Conservation (phyloP, 2,888 invertebrate genomes). For the Tortricodes alternella region DNA sequence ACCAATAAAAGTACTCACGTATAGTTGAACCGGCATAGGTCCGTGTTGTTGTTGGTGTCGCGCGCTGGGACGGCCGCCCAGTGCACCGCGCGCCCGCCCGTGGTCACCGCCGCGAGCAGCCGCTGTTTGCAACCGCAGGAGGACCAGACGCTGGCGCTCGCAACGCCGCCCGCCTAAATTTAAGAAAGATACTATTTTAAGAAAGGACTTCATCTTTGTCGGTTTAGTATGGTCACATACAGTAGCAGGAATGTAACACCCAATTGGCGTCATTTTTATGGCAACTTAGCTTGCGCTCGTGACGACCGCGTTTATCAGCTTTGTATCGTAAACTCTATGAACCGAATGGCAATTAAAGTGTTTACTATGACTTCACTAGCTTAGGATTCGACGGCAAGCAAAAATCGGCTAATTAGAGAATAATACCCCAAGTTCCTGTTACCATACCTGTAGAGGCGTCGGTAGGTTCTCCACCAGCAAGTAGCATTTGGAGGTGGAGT, state of each 20-base stretch:
- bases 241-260: too few relatives aligned
- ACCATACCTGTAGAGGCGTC: slow-evolving; percentile 83
- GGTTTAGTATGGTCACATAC: too few relatives aligned
- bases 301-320: too few relatives aligned
- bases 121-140: slow-evolving; percentile 86
- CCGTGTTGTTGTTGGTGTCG: slow-evolving; percentile 71
- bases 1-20: slow-evolving; percentile 61
- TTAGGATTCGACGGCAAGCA: not conserved
- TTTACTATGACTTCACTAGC: too few relatives aligned
- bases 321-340: too few relatives aligned
- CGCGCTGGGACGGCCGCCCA: slow-evolving; percentile 84
- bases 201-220: too few relatives aligned
- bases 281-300: too few relatives aligned
- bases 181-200: not conserved
- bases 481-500: slow-evolving; percentile 86
- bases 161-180: slow-evolving; percentile 83
- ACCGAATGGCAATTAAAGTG: too few relatives aligned
- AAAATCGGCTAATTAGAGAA: not conserved
- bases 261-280: too few relatives aligned
- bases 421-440: not conserved
- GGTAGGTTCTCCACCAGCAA: slow-evolving; percentile 85
- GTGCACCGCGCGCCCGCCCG: slow-evolving; percentile 85
- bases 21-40: slow-evolving; percentile 77
- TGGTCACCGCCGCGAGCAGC: slow-evolving; percentile 85
- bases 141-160: slow-evolving; percentile 84